Base-by-base conservation (phyloP, 1,140 invertebrate genomes). In the Drosophila tropicalis region DNA sequence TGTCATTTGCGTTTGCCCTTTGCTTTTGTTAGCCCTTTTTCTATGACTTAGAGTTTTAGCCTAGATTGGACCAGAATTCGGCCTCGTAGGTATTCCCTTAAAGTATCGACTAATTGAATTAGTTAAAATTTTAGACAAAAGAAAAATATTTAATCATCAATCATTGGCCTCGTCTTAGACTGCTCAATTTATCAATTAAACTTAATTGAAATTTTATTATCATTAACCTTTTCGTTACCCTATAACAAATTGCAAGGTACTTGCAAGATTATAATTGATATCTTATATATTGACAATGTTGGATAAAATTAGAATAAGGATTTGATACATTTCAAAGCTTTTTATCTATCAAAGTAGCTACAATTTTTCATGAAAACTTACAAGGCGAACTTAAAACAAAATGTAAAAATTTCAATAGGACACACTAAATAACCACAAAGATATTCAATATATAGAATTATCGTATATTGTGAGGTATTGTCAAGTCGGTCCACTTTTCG, bases 141-240 rank as follows among this genome's bases (percentile, higher is more conserved):
- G 4, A 4, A 47, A 47, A 22, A 22, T 22, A 51, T 51, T 22
- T 25, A 32, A n/a, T 29, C 76, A 86, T 84, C 74, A 84, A 81
- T 84, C 81, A 84, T 75, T 71, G 57, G 54, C n/a, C 47, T 60
- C 67, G 63, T 76, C 65, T 65, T 4, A 51, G 10, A 4, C 55
- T 61, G 60, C 69, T 80, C 44, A 68, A 79, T 84, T 84, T 80
- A 70, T 86, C 82, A 84, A 85, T 82, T 78, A 87, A 70, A 66
- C 51, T 29, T 82, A 85, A 85, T 85, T 82, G 62, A 67, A 70
- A 75, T 85, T 85, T 78, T 81, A 78, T 86, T 79, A 75, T 82
- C 74, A 82, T 85, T 85, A 78, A 68, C 69, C 68, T 63, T 47
- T 56, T 39, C 51, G 34, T 57, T 68, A 40, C 57, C 51, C n/a